Percentiles rank a stretch among this genome's conserved stretches.
Evolutionary conservation across 2,888 invertebrate genomes (phyloP).

Genomic region (Luffia ferchaultella): DNA sequence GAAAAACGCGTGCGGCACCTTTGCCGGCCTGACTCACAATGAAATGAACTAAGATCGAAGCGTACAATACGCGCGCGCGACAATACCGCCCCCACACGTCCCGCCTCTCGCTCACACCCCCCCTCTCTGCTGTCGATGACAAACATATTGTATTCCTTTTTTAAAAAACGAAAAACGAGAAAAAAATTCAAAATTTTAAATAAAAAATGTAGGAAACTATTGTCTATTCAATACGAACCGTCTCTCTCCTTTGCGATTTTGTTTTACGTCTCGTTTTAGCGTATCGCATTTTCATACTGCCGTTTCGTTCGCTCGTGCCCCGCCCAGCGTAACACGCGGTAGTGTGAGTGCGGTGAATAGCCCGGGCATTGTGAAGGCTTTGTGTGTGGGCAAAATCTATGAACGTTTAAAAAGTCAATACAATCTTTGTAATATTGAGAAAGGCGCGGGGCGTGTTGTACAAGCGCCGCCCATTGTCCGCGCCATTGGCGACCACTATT

Average conservation of each 20-base stretch:
- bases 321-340: constrained; percentile 39
- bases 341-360: constrained; percentile 46
- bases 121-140: not conserved
- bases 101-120: constrained; percentile 39
- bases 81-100: constrained; percentile 58
- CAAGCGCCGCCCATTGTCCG: not conserved
- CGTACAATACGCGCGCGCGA: constrained; percentile 65
- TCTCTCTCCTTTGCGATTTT: constrained; percentile 56
- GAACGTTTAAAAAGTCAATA: constrained; percentile 66
- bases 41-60: constrained; percentile 60
- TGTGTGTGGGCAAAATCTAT: constrained; percentile 55
- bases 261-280: constrained; percentile 36
- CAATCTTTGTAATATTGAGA: constrained; percentile 54
- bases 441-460: constrained; percentile 52
- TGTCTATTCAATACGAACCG: constrained; percentile 63
- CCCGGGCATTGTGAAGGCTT: constrained; percentile 50
- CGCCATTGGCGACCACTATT: constrained; percentile 42
- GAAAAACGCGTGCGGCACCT: constrained; percentile 35
- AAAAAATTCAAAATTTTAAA: constrained; percentile 28
- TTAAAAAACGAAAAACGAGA: constrained; percentile 8
- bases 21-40: constrained; percentile 56
- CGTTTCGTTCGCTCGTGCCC: constrained; percentile 50
- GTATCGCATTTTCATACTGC: constrained; percentile 36
- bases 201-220: constrained; percentile 46
- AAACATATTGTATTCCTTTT: constrained; percentile 5